Base-by-base conservation (phyloP, 1,140 invertebrate species). In the Hermatobates lingyangjiaoensis region DNA sequence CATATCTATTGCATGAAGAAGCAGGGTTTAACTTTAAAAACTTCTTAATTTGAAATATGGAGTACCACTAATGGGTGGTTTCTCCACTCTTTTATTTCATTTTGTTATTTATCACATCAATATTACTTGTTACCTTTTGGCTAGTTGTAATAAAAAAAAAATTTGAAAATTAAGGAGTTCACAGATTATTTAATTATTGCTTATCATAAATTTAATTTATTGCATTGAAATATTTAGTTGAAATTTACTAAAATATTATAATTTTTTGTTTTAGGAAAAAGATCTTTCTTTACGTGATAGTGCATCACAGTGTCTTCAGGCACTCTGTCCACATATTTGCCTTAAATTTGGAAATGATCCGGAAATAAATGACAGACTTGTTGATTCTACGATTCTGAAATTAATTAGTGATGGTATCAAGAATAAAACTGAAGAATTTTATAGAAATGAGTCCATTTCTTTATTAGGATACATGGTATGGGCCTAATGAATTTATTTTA, bases 241-340 rank as follows among this genome's bases (percentile, higher is more conserved):
- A n/a, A n/a, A n/a, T n/a, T n/a, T n/a, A n/a, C n/a, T n/a, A n/a
- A n/a, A n/a, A n/a, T n/a, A n/a, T n/a, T 4, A 44, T 40, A 23
- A 18, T 42, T 56, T 52, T 50, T 20, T n/a, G 21, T 59, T 60
- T 30, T 48, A 68, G 59, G 81, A 80, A 55, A 81, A 80, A 54
- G 91, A 96, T 64, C 69, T 93, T 52, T 83, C 88, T 1, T 64
- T 95, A 47, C 70, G 79, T 45, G 87, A 90, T 54, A 78, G 73
- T 62, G 75, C 88, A n/a, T 75, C 76, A 0, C 68, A 82, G 55
- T 81, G 80, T 60, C 63, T 95, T 18, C 62, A 83, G 74, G 64
- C 71, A 61, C 51, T 74, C 77, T 60, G 73, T 71, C 51, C 74
- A 72, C 15, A 71, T 72, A 61, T 74, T 77, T 24, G 68, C 74